Conservation (phyloP, 2,797 vertebrate genomes). For the Intellagama lesueurii region DNA sequence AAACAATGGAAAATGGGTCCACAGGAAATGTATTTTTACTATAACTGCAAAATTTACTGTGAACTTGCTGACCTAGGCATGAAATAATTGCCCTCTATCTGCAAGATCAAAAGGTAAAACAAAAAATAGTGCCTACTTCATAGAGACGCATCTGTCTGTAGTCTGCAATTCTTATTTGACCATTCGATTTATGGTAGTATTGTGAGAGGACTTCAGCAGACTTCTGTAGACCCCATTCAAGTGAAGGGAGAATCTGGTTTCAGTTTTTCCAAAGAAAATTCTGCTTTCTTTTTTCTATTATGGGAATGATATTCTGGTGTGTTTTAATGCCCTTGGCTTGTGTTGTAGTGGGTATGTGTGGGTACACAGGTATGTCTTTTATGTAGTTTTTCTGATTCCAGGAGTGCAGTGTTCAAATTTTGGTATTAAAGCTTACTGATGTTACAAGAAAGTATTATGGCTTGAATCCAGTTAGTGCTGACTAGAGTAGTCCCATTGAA, state of each 20-base stretch:
- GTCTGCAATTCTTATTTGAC: neutral
- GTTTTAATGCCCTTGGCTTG: neutral
- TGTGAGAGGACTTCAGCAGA: neutral
- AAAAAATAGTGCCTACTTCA: too few relatives aligned
- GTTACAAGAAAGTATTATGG: too few relatives aligned
- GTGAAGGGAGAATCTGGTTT: neutral
- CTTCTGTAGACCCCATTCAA: neutral
- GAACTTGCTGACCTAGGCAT: neutral
- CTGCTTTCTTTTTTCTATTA: neutral
- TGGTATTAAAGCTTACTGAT: neutral
- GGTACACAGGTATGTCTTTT: neutral
- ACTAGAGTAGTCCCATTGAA: too few relatives aligned
- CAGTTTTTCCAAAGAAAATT: neutral
- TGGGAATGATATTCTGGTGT: neutral
- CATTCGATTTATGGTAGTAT: neutral
- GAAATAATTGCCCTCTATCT: too few relatives aligned
- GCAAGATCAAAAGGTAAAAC: too few relatives aligned
- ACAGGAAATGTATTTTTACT: neutral
- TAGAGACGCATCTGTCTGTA: neutral
- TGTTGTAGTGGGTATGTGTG: neutral
- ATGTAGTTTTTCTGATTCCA: neutral
- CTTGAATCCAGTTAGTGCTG: too few relatives aligned
- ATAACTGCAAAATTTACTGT: neutral
- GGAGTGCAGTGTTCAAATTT: neutral
- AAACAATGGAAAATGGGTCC: too few relatives aligned